Conservation (phyloP, 2,797 vertebrate genomes). For the Aratinga solstitialis region DNA sequence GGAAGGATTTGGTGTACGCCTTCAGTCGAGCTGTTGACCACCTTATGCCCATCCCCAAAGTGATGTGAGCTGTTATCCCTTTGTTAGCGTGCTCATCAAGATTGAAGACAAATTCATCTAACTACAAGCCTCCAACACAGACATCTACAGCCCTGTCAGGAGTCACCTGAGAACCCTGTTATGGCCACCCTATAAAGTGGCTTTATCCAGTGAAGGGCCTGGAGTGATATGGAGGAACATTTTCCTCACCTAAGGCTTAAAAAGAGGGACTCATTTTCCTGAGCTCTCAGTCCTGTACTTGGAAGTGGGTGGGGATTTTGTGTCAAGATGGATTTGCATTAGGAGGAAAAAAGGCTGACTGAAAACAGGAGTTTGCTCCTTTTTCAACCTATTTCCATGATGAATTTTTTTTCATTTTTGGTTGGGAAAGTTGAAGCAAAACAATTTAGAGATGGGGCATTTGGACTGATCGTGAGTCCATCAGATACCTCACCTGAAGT, state of each 20-base stretch:
- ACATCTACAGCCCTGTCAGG: background rate
- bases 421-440: background rate
- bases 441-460: background rate
- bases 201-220: background rate
- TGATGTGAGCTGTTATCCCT: background rate
- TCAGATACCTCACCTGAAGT: background rate
- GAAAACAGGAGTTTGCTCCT: background rate
- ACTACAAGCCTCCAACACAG: background rate
- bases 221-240: background rate
- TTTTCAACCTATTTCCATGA: background rate
- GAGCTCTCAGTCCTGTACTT: background rate
- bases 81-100: background rate
- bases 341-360: background rate
- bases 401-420: background rate
- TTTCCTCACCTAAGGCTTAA: background rate
- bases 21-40: background rate
- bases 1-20: background rate
- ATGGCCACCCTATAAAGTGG: accelerated
- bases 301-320: background rate
- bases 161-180: background rate
- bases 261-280: background rate
- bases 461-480: background rate
- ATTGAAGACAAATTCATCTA: background rate
- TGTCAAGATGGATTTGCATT: background rate
- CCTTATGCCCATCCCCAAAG: accelerated